A percentile compares a stretch with the other conserved stretches of the same genome.
These are phyloP conservation scores for Nomada fucata DNA, from an alignment of 2,888 invertebrate genomes.

Conservation along the genomic window DNA sequence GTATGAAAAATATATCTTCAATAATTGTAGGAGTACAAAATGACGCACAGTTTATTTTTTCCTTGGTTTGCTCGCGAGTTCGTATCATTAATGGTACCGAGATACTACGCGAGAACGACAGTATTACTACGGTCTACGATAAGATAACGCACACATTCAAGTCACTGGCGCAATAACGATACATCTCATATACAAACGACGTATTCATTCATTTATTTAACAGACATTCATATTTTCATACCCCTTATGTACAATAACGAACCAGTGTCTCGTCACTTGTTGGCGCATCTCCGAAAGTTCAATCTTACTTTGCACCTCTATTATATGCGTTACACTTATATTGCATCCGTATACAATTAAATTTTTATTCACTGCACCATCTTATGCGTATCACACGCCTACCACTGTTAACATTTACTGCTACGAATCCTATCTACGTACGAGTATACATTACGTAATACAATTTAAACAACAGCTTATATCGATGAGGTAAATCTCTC, in stretches of 20 bases:
- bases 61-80: slow-evolving; percentile 14
- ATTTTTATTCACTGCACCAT: slow-evolving; percentile 49
- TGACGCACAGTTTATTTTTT: slow-evolving; percentile 17
- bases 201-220: slow-evolving; percentile 24
- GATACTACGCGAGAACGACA: slow-evolving; percentile 48
- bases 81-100: slow-evolving; percentile 25
- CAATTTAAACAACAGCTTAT: slow-evolving; percentile 31
- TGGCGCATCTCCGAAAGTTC: slow-evolving; percentile 53
- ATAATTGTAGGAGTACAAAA: slow-evolving; percentile 40
- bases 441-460: slow-evolving; percentile 16
- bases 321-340: slow-evolving; percentile 21
- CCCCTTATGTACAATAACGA: slow-evolving; percentile 40
- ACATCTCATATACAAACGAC: slow-evolving; percentile 21
- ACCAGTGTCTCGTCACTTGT: slow-evolving; percentile 40
- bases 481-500: slow-evolving; percentile 26
- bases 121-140: slow-evolving; percentile 49
- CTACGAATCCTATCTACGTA: slow-evolving; percentile 19
- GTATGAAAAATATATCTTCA: slow-evolving; percentile 19
- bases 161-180: slow-evolving; percentile 24
- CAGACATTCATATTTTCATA: slow-evolving; percentile 55
- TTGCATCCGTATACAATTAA: slow-evolving; percentile 40
- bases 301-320: slow-evolving; percentile 10
- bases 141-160: slow-evolving; percentile 61
- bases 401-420: slow-evolving; percentile 35
- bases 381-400: slow-evolving; percentile 39